Evolutionary conservation across 2,113 vertebrate genomes (phyloP).

Genomic region (Triplophysa rosa): DNA sequence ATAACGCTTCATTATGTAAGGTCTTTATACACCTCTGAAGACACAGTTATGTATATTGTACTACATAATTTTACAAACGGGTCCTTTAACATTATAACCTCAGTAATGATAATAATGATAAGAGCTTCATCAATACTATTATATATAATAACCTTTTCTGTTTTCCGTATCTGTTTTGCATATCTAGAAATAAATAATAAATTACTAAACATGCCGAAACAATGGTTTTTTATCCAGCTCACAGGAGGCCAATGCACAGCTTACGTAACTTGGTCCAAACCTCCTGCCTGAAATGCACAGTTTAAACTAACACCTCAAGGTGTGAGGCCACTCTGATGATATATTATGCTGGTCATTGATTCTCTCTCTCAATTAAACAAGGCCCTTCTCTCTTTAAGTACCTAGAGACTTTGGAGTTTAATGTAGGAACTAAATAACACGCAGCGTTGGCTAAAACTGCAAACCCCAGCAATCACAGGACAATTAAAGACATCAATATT

Average conservation of each 20-base stretch:
- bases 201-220: too few species aligned
- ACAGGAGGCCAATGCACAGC: conserved; percentile 47
- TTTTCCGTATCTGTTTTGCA: neutral
- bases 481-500: conserved; percentile 60
- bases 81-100: too few species aligned
- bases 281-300: conserved; percentile 33
- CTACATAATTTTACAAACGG: too few species aligned
- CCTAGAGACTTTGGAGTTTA: conserved; percentile 70
- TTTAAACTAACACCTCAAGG: conserved; percentile 65
- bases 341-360: conserved; percentile 71
- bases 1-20: too few species aligned
- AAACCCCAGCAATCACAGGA: conserved; percentile 69
- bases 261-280: conserved; percentile 61
- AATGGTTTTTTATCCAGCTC: conserved; percentile 42
- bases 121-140: too few species aligned
- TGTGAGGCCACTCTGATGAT: conserved; percentile 65
- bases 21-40: too few species aligned
- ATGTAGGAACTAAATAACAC: conserved; percentile 71
- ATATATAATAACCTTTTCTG: too few species aligned
- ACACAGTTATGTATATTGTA: too few species aligned
- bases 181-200: conserved; percentile 16
- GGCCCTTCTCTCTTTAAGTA: conserved; percentile 73
- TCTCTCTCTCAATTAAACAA: conserved; percentile 74
- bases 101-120: too few species aligned
- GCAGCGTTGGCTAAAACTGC: conserved; percentile 71